Conservation (phyloP, 1,140 invertebrate genomes). For the Dolichoris vasculosae region DNA sequence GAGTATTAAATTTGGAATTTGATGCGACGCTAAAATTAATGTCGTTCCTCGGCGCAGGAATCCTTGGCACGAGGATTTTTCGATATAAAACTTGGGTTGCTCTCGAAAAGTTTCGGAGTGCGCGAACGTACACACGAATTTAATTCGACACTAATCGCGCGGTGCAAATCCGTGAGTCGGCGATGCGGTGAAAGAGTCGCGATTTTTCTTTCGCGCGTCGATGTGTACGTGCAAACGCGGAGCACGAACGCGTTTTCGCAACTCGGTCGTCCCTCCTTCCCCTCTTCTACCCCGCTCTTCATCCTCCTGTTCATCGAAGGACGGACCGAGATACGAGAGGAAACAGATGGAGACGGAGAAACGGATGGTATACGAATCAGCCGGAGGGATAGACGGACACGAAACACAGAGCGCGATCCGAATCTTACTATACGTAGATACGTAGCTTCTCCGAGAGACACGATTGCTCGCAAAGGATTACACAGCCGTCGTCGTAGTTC, state of each 20-base stretch:
- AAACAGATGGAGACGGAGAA: not conserved
- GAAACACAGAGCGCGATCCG: slow-evolving; percentile 42
- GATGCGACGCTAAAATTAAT: slow-evolving; percentile 1
- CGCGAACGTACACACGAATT: slow-evolving; percentile 1
- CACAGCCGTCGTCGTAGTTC: slow-evolving; percentile 48
- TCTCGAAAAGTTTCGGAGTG: not conserved
- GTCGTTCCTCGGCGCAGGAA: not conserved
- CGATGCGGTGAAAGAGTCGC: not conserved
- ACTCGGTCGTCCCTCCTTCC: not conserved
- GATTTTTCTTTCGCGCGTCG: not conserved
- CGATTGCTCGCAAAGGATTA: slow-evolving; percentile 52
- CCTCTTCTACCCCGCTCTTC: too few species aligned
- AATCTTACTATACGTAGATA: slow-evolving; percentile 17
- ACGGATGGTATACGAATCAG: slow-evolving; percentile 34
- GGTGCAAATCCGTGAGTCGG: slow-evolving; percentile 24
- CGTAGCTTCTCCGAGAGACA: slow-evolving; percentile 22
- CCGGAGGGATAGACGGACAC: slow-evolving; percentile 56
- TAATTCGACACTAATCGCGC: slow-evolving; percentile 29
- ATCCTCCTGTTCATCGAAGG: too few species aligned
- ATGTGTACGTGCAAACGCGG: not conserved
- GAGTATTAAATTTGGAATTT: slow-evolving; percentile 1
- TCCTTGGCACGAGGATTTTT: not conserved
- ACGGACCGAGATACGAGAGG: not conserved
- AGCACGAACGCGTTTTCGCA: not conserved
- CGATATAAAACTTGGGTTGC: not conserved